Base-by-base conservation (phyloP, 2,888 invertebrate species). In the Peribatodes rhomboidaria region DNA sequence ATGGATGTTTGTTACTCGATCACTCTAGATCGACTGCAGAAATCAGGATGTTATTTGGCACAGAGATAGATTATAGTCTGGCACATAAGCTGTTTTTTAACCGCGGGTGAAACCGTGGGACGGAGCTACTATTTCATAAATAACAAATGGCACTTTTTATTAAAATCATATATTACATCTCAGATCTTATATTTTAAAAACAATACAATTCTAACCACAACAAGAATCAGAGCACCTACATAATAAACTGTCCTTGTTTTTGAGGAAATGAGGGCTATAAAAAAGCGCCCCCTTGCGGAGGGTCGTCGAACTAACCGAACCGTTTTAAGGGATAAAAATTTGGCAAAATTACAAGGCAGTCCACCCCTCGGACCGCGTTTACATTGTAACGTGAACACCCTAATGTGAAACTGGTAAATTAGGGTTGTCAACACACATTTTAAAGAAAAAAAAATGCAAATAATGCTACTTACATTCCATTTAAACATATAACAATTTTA, bases 331-430 rank as follows among this genome's bases (percentile, higher is more conserved):
- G 89, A 87, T 89, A 90, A 90, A 92, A 92, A 90, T 90, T 92
- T 88, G 89, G 84, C 85, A 81, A 91, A 90, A 92, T 93, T 92
- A 93, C 93, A 92, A 91, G 90, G 87, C 87, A 80, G 76, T 82
- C 84, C 86, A 87, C 90, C 92, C 92, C 83, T 56, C 52, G 60
- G 65, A 81, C 69, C 73, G 69, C 79, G 92, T 91, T 92, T 90
- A 92, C 91, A 90, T 89, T 91, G 92, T 92, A 91, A 90, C 86
- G 84, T 79, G 90, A 88, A 88, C 90, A 90, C 92, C 91, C 92
- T 92, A 92, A 92, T 90, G 89, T 84, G 86, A 79, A 46, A 83
- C 86, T 83, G 84, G 87, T 88, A 87, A 82, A 71, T 73, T 81
- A 92, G 89, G 92, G 92, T 69, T 90, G 86, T 1, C 78, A n/a